These are phyloP conservation scores for Temnothorax longispinosus DNA, from an alignment of 1,140 invertebrate genomes.

Conservation along the genomic window DNA sequence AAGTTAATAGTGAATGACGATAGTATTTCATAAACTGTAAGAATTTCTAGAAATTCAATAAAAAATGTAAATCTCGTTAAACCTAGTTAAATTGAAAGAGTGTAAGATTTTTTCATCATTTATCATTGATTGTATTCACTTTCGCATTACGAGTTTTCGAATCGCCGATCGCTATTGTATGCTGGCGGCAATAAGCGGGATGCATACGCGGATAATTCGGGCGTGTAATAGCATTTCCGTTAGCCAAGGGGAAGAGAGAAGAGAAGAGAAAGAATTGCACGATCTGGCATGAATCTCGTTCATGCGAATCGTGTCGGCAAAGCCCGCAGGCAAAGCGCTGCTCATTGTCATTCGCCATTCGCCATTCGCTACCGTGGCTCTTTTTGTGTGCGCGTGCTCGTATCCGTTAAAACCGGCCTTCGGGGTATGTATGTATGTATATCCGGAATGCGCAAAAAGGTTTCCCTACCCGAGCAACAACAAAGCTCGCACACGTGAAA, in stretches of 20 bases:
- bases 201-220: slow-evolving; percentile 65
- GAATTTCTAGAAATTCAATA: background rate
- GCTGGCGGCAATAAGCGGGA: slow-evolving; percentile 50
- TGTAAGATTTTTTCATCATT: background rate
- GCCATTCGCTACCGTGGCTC: slow-evolving; percentile 9
- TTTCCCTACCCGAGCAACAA: slow-evolving; percentile 16
- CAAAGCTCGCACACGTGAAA: slow-evolving; percentile 6
- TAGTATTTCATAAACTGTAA: background rate
- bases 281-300: slow-evolving; percentile 69
- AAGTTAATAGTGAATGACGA: too few species aligned
- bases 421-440: background rate
- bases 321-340: slow-evolving; percentile 28
- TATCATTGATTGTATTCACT: background rate
- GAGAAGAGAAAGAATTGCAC: slow-evolving; percentile 36
- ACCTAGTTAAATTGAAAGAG: background rate
- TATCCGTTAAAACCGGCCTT: slow-evolving; percentile 65
- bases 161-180: background rate
- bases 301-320: slow-evolving; percentile 59
- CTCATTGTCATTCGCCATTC: slow-evolving; percentile 60
- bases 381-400: slow-evolving; percentile 48
- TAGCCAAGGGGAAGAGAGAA: background rate
- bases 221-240: slow-evolving; percentile 72
- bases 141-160: background rate
- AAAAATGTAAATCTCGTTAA: background rate
- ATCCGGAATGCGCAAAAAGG: slow-evolving; percentile 44